Evolutionary conservation across 1,140 invertebrate species (phyloP).

Genomic region (Zaprionus lachaisei): DNA sequence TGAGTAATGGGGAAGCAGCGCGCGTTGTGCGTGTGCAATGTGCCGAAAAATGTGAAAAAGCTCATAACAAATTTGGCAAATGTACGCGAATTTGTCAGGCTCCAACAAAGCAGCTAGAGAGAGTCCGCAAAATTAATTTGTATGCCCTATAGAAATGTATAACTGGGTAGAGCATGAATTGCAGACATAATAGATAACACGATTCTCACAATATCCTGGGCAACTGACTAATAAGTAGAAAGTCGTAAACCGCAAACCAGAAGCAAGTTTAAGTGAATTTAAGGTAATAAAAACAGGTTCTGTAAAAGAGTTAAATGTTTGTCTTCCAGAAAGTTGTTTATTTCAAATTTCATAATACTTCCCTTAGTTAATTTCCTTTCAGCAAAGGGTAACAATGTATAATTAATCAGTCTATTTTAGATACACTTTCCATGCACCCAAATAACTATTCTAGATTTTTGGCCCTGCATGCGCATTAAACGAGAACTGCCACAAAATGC

Average conservation of each 20-base stretch:
- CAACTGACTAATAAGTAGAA: too few relatives aligned
- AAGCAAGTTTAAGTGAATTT: too few relatives aligned
- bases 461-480: slow-evolving; percentile 13
- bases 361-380: too few relatives aligned
- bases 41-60: slow-evolving; percentile 53
- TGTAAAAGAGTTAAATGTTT: too few relatives aligned
- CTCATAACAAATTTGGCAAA: slow-evolving; percentile 70
- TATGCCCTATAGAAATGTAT: neutral
- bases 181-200: neutral
- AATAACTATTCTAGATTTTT: neutral
- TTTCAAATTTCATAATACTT: too few relatives aligned
- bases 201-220: neutral
- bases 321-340: too few relatives aligned
- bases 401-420: neutral
- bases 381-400: too few relatives aligned
- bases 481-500: slow-evolving; percentile 60
- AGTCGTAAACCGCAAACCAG: too few relatives aligned
- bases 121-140: slow-evolving; percentile 11
- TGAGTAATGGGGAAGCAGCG: slow-evolving; percentile 61
- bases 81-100: slow-evolving; percentile 63
- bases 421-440: neutral
- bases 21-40: slow-evolving; percentile 24
- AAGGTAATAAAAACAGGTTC: too few relatives aligned
- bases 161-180: neutral
- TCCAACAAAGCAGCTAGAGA: neutral